Evolutionary conservation across 2,797 vertebrate species (phyloP).

Genomic region (Percopsis omiscomaycus): DNA sequence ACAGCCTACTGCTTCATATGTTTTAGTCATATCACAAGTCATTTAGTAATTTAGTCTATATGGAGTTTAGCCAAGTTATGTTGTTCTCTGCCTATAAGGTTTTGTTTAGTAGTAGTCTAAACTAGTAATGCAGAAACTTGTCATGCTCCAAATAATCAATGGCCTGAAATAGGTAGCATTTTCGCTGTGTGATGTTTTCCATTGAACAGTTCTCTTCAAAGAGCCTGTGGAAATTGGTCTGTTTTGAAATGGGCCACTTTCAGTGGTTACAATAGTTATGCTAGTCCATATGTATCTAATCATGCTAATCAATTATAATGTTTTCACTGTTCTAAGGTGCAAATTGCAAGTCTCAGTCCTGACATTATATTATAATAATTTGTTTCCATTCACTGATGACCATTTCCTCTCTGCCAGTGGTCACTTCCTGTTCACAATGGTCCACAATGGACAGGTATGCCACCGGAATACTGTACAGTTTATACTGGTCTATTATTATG

Average conservation of each 20-base stretch:
- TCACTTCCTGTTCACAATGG: conserved; percentile 50
- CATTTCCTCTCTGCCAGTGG: conserved; percentile 65
- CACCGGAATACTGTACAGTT: neutral
- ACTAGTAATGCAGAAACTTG: conserved; percentile 1
- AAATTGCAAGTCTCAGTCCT: no score
- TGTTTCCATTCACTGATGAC: conserved; percentile 62
- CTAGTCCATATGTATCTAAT: no score
- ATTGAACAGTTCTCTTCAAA: conserved; percentile 1
- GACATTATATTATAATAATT: conserved; percentile 29
- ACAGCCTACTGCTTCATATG: no score
- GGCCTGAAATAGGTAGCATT: neutral
- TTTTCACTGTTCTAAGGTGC: conserved; percentile 15
- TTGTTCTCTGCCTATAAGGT: no score
- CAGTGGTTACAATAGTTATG: no score
- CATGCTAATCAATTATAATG: conserved; percentile 23
- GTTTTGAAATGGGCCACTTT: neutral
- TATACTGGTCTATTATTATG: neutral
- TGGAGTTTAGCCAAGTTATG: no score
- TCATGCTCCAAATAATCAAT: neutral
- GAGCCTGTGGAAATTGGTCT: conserved; percentile 9
- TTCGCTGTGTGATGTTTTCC: conserved; percentile 14
- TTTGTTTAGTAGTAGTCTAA: no score
- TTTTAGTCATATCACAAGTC: no score
- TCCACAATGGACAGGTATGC: conserved; percentile 29
- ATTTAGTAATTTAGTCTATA: no score